Evolutionary conservation across 2,113 vertebrate genomes (phyloP).

Genomic region (Corythornis madagascariensis): DNA sequence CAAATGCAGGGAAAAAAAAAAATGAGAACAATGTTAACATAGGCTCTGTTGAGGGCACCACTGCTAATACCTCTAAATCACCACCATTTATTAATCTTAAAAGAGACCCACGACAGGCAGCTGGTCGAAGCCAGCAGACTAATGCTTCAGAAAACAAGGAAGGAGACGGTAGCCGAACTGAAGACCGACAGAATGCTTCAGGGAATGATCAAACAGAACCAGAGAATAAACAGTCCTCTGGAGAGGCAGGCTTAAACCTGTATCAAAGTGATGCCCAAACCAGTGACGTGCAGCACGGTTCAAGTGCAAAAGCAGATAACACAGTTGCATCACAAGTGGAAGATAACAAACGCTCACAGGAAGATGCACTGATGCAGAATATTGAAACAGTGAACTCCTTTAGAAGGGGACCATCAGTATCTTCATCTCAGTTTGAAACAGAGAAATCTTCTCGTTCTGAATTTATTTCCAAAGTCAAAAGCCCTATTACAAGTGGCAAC

Average conservation of each 20-base stretch:
- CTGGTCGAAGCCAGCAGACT: constrained; percentile 84
- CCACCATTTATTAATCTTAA: constrained; percentile 78
- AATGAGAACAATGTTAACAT: constrained; percentile 16
- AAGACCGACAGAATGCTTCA: constrained; percentile 56
- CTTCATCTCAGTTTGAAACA: constrained; percentile 74
- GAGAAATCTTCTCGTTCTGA: constrained; percentile 70
- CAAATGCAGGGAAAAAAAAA: constrained; percentile 63
- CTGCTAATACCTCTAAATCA: constrained; percentile 65
- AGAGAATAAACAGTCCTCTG: constrained; percentile 62
- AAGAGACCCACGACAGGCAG: constrained; percentile 82
- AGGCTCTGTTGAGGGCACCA: constrained; percentile 65
- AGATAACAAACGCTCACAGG: constrained; percentile 57
- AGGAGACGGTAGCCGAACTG: constrained; percentile 69
- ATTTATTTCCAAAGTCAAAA: constrained; percentile 67
- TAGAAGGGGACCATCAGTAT: constrained; percentile 69
- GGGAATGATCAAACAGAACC: constrained; percentile 47
- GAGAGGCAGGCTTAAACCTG: constrained; percentile 51
- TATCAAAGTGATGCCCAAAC: constrained; percentile 56
- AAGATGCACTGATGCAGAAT: constrained; percentile 71
- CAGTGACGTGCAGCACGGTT: constrained; percentile 56
- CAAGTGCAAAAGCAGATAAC: constrained; percentile 70
- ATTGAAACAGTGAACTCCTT: constrained; percentile 79
- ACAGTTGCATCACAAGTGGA: constrained; percentile 58
- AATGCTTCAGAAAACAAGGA: constrained; percentile 73
- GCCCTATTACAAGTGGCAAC: constrained; percentile 63